These are phyloP conservation scores for Pheosia gnoma DNA, from an alignment of 2,888 invertebrate species.

Conservation along the genomic window DNA sequence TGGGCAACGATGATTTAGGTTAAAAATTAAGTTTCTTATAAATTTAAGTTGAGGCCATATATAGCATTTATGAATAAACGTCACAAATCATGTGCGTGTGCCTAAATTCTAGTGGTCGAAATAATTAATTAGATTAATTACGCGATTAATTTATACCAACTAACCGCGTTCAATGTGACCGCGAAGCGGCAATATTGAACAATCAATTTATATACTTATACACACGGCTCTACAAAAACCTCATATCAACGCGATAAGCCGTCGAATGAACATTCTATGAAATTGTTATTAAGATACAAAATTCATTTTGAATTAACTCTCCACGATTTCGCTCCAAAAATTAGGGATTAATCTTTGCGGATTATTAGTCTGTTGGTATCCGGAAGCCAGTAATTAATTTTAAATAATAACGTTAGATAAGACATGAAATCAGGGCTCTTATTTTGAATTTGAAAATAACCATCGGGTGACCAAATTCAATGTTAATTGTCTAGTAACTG, in stretches of 20 bases:
- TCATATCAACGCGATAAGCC: background rate
- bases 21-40: no score
- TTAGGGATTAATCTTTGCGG: slow-evolving; percentile 17
- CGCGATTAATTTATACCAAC: background rate
- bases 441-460: no score
- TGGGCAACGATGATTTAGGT: no score
- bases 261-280: slow-evolving; percentile 17
- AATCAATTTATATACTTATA: background rate
- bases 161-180: background rate
- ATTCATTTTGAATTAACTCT: slow-evolving; percentile 29
- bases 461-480: no score
- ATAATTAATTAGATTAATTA: background rate
- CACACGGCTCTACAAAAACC: background rate
- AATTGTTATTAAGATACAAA: slow-evolving; percentile 28
- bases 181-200: background rate
- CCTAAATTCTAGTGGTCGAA: no score
- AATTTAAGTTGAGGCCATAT: no score
- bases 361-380: slow-evolving; percentile 13
- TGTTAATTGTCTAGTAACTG: no score
- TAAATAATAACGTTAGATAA: no score
- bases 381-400: slow-evolving; percentile 1
- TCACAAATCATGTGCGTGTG: no score
- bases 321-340: slow-evolving; percentile 18
- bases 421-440: no score
- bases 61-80: no score